A percentile compares a stretch with the other conserved stretches of the same genome.
These are phyloP conservation scores for Hydrochoerus hydrochaeris DNA, from an alignment of 2,113 vertebrate genomes.

Conservation along the genomic window DNA sequence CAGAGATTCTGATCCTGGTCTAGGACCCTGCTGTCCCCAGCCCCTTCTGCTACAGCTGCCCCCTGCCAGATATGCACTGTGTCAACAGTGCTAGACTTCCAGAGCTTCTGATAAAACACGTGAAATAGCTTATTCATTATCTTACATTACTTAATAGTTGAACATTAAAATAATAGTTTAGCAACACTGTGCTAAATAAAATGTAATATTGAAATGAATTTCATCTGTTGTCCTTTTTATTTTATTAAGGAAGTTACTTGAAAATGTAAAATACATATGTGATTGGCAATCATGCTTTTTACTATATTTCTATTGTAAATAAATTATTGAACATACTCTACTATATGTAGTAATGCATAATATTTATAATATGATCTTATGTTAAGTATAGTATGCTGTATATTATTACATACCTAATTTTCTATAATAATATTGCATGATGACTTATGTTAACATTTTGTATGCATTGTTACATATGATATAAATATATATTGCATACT, in stretches of 20 bases:
- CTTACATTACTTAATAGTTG: background rate
- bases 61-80: background rate
- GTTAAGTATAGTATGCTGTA: background rate
- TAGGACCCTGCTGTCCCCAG: no score
- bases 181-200: background rate
- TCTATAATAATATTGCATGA: background rate
- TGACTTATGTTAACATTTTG: background rate
- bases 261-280: background rate
- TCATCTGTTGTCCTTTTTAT: background rate
- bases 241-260: background rate
- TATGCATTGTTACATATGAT: background rate
- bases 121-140: background rate
- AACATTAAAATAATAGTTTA: background rate
- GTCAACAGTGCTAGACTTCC: background rate
- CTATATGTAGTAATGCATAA: background rate
- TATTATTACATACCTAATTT: background rate
- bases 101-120: background rate
- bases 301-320: background rate
- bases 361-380: background rate
- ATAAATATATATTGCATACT: background rate
- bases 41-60: background rate
- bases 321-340: background rate
- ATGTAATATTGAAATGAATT: slow-evolving; percentile 19
- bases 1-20: background rate
- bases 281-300: background rate